Conservation (phyloP, 2,888 invertebrate genomes). For the Anorthoa munda region DNA sequence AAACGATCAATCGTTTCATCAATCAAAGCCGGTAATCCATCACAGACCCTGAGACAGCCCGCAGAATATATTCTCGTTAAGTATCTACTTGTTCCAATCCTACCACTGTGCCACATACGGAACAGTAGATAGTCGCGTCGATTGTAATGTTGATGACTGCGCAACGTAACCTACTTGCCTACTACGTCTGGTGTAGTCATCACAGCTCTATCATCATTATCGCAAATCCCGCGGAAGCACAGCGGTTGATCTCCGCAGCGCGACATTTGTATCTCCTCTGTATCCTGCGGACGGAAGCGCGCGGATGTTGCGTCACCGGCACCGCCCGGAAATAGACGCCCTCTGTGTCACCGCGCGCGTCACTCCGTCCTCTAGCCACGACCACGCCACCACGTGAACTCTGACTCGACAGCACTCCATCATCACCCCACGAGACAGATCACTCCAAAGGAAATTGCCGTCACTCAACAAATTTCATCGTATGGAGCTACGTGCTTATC, state of each 20-base stretch:
- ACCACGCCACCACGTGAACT: slow-evolving; percentile 45
- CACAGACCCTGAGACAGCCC: background rate
- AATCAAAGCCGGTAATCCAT: background rate
- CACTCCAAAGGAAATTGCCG: slow-evolving; percentile 74
- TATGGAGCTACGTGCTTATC: slow-evolving; percentile 71
- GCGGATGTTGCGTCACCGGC: slow-evolving; percentile 90
- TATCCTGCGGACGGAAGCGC: slow-evolving; percentile 88
- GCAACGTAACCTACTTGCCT: slow-evolving; percentile 28
- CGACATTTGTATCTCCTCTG: slow-evolving; percentile 83
- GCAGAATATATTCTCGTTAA: background rate
- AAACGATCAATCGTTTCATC: slow-evolving; percentile 7
- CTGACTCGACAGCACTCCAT: slow-evolving; percentile 63
- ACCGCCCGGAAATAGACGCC: slow-evolving; percentile 88
- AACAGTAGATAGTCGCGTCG: background rate
- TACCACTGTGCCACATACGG: background rate
- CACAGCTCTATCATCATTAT: slow-evolving; percentile 61
- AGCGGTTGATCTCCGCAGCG: slow-evolving; percentile 79
- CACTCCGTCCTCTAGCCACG: slow-evolving; percentile 69
- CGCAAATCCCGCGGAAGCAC: slow-evolving; percentile 83
- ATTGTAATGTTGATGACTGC: slow-evolving; percentile 15
- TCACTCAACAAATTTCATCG: slow-evolving; percentile 73
- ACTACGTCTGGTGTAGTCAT: slow-evolving; percentile 44
- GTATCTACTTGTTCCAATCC: background rate
- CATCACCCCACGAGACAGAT: slow-evolving; percentile 47
- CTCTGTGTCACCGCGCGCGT: slow-evolving; percentile 85